Percentiles rank a stretch among this genome's conserved stretches.
Conservation (phyloP, 2,113 vertebrate species). For the Clarias macrocephalus region DNA sequence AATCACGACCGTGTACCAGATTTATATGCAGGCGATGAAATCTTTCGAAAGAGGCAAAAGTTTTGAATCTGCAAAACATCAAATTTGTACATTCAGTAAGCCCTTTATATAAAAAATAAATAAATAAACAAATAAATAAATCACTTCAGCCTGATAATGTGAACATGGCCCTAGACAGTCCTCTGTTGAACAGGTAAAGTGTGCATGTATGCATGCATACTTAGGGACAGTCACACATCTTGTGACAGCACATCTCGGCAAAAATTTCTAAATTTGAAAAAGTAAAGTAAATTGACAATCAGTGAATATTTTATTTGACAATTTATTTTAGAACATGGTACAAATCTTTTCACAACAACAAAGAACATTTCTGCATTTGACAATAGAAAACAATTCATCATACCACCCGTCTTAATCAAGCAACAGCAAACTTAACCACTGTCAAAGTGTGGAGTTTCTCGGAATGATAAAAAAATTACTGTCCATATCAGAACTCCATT, state of each 20-base stretch:
- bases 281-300: not conserved
- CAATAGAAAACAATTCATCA: not conserved
- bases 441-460: not conserved
- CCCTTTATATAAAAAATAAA: too few species aligned
- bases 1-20: too few species aligned
- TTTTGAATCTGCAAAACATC: too few species aligned
- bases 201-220: not conserved
- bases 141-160: too few species aligned
- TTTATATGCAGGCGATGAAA: too few species aligned
- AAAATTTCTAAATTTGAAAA: not conserved
- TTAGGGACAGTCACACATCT: not conserved
- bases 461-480: not conserved
- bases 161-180: too few species aligned
- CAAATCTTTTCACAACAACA: not conserved
- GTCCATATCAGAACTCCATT: slow-evolving; percentile 37
- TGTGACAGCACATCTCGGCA: not conserved
- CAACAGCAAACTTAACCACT: not conserved
- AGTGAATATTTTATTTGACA: slow-evolving; percentile 1
- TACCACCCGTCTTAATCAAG: slow-evolving; percentile 15
- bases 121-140: too few species aligned
- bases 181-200: too few species aligned
- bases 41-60: too few species aligned
- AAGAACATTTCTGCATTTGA: slow-evolving; percentile 8
- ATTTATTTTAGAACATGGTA: slow-evolving; percentile 15
- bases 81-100: too few species aligned